Evolutionary conservation across 1,140 invertebrate genomes (phyloP), one percentile per base, ranked within the genome.

Genomic region (Lordiphosa mommai): DNA sequence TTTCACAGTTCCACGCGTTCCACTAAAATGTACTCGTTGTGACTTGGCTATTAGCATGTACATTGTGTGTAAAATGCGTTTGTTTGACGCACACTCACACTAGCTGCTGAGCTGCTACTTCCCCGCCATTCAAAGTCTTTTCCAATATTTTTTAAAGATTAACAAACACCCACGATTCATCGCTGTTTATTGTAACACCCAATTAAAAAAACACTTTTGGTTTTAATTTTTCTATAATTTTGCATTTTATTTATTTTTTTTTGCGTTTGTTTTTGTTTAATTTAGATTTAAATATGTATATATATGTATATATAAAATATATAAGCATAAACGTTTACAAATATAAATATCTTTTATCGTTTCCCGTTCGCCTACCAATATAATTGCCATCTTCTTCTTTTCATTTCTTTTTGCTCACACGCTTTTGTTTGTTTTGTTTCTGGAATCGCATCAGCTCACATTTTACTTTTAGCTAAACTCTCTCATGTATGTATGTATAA

Each of bases 301-400:
- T 60, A 32, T 70, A 44, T 57, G 44, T 70, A 56, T 79, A 79
- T 79, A 80, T 80, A 80, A 80, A 80, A 74, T 80, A 80, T 80
- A 80, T 80, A 80, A 80, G 70, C 76, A 80, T 80, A 80, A 80
- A 80, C 70, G 51, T 80, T 73, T 80, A 80, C 74, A 80, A 80
- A 80, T 80, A 80, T 80, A 80, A 80, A 80, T 80, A 80, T 80
- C 76, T 71, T 74, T 71, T 80, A 70, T 73, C 53, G 40, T 76
- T 71, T 50, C 53, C 66, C 66, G 52, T 64, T 72, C 49, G 46
- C 60, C 43, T 53, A 41, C 40, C 40, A 40, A 17, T 10, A 9
- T 12, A 41, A 41, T 23, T 7, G 27, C 10, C 17, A 16, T 27
- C 1, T 40, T 59, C 53, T 41, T 61, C 44, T 67, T 51, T 41